Base-by-base conservation (phyloP, 2,797 vertebrate genomes). In the Jordanella pulchra region DNA sequence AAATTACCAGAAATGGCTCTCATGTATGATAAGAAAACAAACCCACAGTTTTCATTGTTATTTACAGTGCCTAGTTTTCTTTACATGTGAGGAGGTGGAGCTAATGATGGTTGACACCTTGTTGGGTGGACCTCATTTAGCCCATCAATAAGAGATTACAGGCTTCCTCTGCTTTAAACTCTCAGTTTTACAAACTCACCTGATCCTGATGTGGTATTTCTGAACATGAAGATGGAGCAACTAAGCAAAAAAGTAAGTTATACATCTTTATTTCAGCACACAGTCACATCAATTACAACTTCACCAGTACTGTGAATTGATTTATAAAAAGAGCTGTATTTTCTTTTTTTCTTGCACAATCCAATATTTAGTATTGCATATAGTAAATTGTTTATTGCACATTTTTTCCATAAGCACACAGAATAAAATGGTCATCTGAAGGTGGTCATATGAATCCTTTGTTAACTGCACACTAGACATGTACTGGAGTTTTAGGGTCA, bases 161-260 rank as follows among this genome's bases (percentile, higher is more conserved):
- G 61, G 65, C 75, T 15, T 48, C 47, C 48, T 13, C 71, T n/a
- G 58, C 61, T 84, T 82, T 88, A 81, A 90, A 58, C 27, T 61
- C 67, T 28, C 44, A 68, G 15, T 76, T 71, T 81, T 35, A 78
- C 77, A 75, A 77, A 86, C 54, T 75, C 77, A 74, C 56, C 60
- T 55, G 42, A 74, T 58, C 42, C 68, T 69, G 60, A 17, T 30
- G 61, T 65, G 69, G 60, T 63, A 60, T 65, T 79, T 79, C 70
- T 71, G 54, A 80, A 56, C 72, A 45, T 79, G 74, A 48, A 81
- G 67, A 75, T 44, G 35, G 71, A 74, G 51, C 66, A 77, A 67
- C 72, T 68, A 39, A 71, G 68, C 42, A 71, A 67, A 71, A 89
- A 48, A 75, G 89, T 89, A 89, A 91, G 91, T 92, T 69, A 75